Conservation (phyloP, 2,113 vertebrate species). For the Chrysochloris asiatica region DNA sequence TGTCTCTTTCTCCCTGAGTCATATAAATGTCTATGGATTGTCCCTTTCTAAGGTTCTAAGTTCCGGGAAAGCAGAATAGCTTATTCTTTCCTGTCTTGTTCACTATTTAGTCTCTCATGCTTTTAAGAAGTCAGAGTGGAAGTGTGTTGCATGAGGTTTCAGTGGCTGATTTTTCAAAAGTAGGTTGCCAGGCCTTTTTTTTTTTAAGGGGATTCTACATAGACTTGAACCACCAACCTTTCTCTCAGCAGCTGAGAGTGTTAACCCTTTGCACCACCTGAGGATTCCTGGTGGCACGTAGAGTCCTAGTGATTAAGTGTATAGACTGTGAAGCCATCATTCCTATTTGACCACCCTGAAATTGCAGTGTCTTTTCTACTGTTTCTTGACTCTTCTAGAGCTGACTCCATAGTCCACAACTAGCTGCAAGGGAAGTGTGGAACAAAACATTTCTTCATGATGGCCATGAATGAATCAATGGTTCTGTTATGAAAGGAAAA, state of each 20-base stretch:
- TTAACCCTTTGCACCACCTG: neutral
- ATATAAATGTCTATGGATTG: neutral
- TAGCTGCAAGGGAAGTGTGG: neutral
- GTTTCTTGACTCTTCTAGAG: neutral
- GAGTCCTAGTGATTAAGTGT: neutral
- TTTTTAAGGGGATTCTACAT: neutral
- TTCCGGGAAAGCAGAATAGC: neutral
- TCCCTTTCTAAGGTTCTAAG: neutral
- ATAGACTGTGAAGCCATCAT: neutral
- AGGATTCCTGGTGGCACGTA: neutral
- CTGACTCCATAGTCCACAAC: neutral
- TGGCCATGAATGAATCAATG: neutral
- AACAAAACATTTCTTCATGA: neutral
- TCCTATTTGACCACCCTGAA: neutral
- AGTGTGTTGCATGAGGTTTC: neutral
- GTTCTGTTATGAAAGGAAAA: neutral
- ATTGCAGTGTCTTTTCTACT: neutral
- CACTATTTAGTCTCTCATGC: neutral
- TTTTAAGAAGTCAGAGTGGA: neutral
- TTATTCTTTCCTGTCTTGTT: neutral
- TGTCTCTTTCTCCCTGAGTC: neutral
- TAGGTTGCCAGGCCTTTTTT: neutral
- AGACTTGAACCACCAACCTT: neutral
- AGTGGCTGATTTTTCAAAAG: neutral
- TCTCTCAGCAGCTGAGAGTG: neutral